Conservation (phyloP, 2,888 invertebrate species). For the Eupithecia pulchellata region DNA sequence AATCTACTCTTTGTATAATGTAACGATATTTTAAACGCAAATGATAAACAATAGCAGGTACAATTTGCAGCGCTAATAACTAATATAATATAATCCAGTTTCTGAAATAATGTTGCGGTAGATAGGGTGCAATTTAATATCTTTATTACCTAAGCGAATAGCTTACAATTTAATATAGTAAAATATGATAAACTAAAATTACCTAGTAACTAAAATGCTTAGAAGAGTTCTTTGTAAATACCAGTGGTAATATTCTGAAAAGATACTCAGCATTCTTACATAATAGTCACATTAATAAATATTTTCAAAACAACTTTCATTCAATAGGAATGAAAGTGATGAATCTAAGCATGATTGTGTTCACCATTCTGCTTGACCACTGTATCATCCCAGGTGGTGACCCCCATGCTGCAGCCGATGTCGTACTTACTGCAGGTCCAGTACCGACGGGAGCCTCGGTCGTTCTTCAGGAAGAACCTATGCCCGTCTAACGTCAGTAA, state of each 20-base stretch:
- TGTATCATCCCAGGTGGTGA: conserved; percentile 44
- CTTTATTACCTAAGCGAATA: background rate
- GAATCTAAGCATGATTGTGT: conserved; percentile 39
- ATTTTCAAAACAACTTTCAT: too few relatives aligned
- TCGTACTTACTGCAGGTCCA: conserved; percentile 53
- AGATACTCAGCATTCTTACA: too few relatives aligned
- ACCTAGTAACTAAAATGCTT: background rate
- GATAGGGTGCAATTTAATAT: background rate
- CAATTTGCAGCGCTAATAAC: background rate
- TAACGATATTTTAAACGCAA: background rate
- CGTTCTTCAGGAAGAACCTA: conserved; percentile 49
- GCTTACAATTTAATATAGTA: background rate
- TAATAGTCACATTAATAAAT: too few relatives aligned
- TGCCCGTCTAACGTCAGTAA: conserved; percentile 47
- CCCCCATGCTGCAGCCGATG: conserved; percentile 49
- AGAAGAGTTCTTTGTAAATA: background rate
- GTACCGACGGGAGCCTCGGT: conserved; percentile 41
- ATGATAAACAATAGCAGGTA: background rate
- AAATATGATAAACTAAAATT: background rate
- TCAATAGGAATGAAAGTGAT: background rate
- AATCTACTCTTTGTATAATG: background rate
- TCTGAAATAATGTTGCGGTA: background rate
- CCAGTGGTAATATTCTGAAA: background rate
- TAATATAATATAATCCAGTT: background rate
- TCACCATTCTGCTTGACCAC: conserved; percentile 45